Evolutionary conservation across 2,113 vertebrate genomes (phyloP).

Genomic region (Seriola aureovittata): DNA sequence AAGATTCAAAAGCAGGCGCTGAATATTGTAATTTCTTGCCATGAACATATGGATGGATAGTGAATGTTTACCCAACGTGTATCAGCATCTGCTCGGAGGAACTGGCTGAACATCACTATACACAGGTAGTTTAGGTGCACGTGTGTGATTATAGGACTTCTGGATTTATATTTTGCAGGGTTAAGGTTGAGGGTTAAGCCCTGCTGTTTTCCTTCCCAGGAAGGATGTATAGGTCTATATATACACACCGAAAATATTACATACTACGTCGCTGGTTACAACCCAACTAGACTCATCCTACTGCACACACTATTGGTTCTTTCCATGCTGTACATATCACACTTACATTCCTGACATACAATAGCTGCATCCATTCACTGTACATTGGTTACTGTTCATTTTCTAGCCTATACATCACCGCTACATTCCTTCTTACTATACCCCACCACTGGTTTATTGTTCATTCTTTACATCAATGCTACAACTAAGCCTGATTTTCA

Average conservation of each 20-base stretch:
- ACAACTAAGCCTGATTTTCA: neutral
- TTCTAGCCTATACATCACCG: neutral
- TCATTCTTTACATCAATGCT: neutral
- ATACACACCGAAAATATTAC: neutral
- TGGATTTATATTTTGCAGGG: neutral
- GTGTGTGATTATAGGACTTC: neutral
- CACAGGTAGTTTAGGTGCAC: neutral
- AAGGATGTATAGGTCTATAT: neutral
- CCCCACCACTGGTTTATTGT: neutral
- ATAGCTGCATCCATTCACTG: neutral
- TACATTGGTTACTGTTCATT: too few relatives aligned
- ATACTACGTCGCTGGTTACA: neutral
- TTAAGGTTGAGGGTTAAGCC: constrained; percentile 9
- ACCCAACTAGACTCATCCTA: neutral
- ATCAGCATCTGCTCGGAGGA: constrained; percentile 21
- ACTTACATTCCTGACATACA: neutral
- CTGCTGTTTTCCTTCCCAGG: neutral
- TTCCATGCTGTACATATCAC: neutral
- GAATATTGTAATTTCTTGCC: constrained; percentile 6
- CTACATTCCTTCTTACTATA: neutral
- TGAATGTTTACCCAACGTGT: constrained; percentile 33
- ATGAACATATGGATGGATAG: constrained; percentile 40
- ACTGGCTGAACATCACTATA: constrained; percentile 10
- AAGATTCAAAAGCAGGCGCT: neutral
- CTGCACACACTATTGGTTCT: neutral